These are phyloP conservation scores for Epinephelus awoara DNA, from an alignment of 2,797 vertebrate species.

Conservation along the genomic window DNA sequence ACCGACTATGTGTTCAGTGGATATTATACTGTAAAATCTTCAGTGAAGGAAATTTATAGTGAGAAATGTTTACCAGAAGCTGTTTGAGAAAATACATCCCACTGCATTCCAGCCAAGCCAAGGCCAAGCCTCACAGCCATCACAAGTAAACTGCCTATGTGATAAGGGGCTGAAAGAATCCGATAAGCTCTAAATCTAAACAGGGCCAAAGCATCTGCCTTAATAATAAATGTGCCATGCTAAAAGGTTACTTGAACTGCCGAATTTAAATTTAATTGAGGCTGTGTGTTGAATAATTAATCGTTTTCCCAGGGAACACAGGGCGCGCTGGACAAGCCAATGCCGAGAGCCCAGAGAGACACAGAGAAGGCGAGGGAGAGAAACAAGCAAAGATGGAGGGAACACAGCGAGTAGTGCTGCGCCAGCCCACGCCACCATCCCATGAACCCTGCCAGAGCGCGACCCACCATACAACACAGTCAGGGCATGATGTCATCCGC, in stretches of 20 bases:
- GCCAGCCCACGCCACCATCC: conserved; percentile 68
- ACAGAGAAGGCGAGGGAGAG: conserved; percentile 38
- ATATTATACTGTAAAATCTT: conserved; percentile 26
- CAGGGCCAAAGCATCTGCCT: conserved; percentile 83
- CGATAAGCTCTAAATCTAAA: conserved; percentile 83
- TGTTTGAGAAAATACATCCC: conserved; percentile 57
- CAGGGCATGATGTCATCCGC: conserved; percentile 79
- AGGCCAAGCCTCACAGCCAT: conserved; percentile 60
- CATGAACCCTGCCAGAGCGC: conserved; percentile 70
- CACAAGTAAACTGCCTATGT: conserved; percentile 61
- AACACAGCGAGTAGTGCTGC: conserved; percentile 49
- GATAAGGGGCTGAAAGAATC: conserved; percentile 78
- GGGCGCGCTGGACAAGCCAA: conserved; percentile 72
- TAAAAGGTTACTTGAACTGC: conserved; percentile 87
- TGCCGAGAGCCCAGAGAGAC: conserved; percentile 55
- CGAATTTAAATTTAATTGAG: conserved; percentile 86
- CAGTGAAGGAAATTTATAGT: conserved; percentile 50
- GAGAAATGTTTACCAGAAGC: conserved; percentile 59
- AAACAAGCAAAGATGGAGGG: conserved; percentile 61
- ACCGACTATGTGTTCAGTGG: background rate
- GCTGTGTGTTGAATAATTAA: conserved; percentile 85
- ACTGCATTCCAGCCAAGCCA: conserved; percentile 54
- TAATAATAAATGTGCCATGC: conserved; percentile 83
- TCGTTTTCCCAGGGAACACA: conserved; percentile 81
- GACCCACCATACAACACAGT: conserved; percentile 65